Conservation (phyloP, 2,797 vertebrate genomes). For the Pseudochirops cupreus region DNA sequence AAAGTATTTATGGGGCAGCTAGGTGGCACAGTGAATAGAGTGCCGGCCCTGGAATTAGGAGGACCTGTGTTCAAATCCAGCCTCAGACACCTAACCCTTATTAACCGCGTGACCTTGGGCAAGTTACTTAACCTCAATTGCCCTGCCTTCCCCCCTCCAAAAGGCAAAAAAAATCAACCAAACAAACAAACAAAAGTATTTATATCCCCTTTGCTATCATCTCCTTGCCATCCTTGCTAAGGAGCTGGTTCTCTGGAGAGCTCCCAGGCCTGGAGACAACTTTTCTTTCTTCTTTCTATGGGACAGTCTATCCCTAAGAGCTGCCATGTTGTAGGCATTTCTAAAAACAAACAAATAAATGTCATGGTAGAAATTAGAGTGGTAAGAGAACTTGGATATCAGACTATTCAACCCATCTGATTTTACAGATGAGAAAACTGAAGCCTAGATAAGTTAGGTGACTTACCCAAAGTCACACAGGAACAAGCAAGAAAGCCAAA, state of each 20-base stretch:
- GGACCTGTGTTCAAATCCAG: too few species aligned
- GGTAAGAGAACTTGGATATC: background rate
- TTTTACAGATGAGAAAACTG: background rate
- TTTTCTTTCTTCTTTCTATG: background rate
- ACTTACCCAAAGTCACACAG: background rate
- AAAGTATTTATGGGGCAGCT: background rate
- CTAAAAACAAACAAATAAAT: background rate
- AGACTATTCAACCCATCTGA: background rate
- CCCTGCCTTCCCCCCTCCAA: too few species aligned
- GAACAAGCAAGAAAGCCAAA: background rate
- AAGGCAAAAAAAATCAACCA: too few species aligned
- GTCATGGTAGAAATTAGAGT: background rate
- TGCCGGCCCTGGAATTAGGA: too few species aligned
- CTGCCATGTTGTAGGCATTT: background rate
- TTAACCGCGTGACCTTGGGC: too few species aligned
- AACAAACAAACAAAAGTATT: background rate
- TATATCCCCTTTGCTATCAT: background rate
- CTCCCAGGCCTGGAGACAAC: background rate
- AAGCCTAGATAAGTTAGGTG: fast-evolving
- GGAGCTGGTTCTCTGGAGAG: background rate
- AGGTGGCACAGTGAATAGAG: too few species aligned
- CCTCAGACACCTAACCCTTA: too few species aligned
- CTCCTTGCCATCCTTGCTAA: background rate
- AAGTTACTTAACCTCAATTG: too few species aligned
- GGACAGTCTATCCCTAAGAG: background rate